Conservation (phyloP, 2,888 invertebrate genomes). For the Cantharis rufa region DNA sequence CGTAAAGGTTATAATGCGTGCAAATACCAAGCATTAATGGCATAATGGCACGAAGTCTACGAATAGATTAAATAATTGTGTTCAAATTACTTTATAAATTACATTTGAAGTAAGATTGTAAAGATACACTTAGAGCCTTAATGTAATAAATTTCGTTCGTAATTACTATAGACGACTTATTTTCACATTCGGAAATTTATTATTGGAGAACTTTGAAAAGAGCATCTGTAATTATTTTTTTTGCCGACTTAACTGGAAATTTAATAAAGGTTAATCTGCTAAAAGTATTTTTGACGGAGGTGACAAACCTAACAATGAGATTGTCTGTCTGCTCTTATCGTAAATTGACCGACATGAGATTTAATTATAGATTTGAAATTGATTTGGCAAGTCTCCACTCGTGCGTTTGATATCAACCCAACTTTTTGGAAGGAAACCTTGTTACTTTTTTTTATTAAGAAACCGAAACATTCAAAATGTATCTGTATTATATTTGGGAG, state of each 20-base stretch:
- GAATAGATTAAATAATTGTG: conserved; percentile 21
- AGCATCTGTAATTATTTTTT: background rate
- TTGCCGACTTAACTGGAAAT: background rate
- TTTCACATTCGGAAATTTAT: background rate
- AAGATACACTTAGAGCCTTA: background rate
- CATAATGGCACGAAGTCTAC: conserved; percentile 6
- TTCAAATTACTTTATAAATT: background rate
- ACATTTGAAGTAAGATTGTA: background rate
- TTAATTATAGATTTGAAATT: conserved; percentile 13
- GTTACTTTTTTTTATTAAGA: background rate
- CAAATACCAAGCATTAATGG: conserved; percentile 16
- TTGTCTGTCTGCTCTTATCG: conserved; percentile 1
- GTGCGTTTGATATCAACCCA: background rate
- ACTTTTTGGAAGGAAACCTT: background rate
- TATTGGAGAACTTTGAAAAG: background rate
- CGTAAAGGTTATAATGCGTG: conserved; percentile 21
- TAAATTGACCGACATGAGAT: conserved; percentile 2
- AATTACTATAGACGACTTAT: background rate
- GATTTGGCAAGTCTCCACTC: conserved; percentile 7
- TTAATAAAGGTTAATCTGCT: background rate
- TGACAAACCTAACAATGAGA: background rate
- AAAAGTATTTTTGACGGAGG: background rate
- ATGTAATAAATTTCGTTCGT: background rate
- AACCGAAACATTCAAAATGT: background rate
- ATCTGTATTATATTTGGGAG: background rate